Evolutionary conservation across 2,113 vertebrate genomes (phyloP), one percentile per base, ranked within the genome.

Genomic region (Pelecanus crispus): DNA sequence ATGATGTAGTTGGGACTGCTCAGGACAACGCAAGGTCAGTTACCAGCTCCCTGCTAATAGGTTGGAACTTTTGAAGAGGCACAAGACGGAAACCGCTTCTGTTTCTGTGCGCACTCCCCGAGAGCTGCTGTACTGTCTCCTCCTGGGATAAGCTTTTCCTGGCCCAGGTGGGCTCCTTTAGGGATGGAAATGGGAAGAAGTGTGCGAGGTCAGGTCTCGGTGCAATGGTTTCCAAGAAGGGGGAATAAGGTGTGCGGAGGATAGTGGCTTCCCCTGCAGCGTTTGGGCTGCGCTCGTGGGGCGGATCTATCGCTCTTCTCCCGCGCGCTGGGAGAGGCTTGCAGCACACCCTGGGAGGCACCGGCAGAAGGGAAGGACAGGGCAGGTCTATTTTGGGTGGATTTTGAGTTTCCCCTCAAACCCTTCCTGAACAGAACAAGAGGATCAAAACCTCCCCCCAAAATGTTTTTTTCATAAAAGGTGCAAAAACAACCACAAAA

Each of bases 21-120:
- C 20, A 56, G 77, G 78, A n/a, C 17, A 42, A 24, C 0, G 0
- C 5, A 7, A 32, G 20, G 34, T 49, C 0, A 0, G 36, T 63
- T 47, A 56, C 28, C 49, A 77, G 58, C 31, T 66, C 40, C 68
- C 58, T 53, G 36, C 49, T 66, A 17, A n/a, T 10, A 73, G 53
- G 44, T 10, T 38, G 16, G 36, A 78, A 24, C 47, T 67, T 85
- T 17, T 40, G 42, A 68, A 85, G n/a, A 67, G 20, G 6, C 12
- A 13, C 6, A 1, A 28, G 13, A 14, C 4, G 16, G 58, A 81
- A 91, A 79, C 12, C 0, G 0, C 49, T 32, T 59, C 14, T 0
- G 3, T 67, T 88, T 47, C 71, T 61, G 5, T 6, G 34, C 1
- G 1, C 0, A 0, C 12, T 68, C 70, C 32, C 31, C 1, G 6